Evolutionary conservation across 1,140 invertebrate species (phyloP).

Genomic region (Saccostrea cuccullata): DNA sequence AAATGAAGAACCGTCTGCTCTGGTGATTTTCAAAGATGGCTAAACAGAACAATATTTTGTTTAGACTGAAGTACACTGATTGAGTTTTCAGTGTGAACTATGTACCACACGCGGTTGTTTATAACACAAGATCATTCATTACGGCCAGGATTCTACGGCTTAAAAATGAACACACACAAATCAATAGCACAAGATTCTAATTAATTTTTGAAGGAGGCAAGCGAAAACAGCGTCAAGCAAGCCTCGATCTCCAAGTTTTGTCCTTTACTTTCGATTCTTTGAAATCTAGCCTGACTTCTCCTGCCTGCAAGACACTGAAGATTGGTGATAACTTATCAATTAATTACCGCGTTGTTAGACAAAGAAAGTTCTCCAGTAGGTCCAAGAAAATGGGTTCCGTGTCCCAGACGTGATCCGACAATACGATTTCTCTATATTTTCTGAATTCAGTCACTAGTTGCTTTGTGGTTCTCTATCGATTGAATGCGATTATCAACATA

Average conservation of each 20-base stretch:
- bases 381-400: conserved; percentile 10
- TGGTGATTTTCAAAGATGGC: not conserved
- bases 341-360: conserved; percentile 17
- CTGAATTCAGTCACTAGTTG: conserved; percentile 17
- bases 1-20: not conserved
- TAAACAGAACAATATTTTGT: conserved; percentile 11
- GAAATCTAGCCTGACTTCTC: not conserved
- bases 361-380: conserved; percentile 13
- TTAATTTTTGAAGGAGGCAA: not conserved
- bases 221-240: not conserved
- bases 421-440: not conserved
- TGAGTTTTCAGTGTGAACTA: conserved; percentile 1
- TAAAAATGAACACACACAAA: conserved; percentile 2
- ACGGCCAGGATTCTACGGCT: not conserved
- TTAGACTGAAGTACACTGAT: not conserved
- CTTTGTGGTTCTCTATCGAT: conserved; percentile 11
- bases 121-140: conserved; percentile 17
- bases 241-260: not conserved
- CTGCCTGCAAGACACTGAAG: not conserved
- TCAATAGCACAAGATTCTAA: conserved; percentile 19
- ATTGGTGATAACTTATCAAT: conserved; percentile 4
- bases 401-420: conserved; percentile 14
- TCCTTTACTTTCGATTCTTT: not conserved
- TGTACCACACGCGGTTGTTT: conserved; percentile 7
- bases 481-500: conserved; percentile 31